Conservation (phyloP, 30 jellyfish, hydroid and myxozoan species). For the Rhopilema esculentum region DNA sequence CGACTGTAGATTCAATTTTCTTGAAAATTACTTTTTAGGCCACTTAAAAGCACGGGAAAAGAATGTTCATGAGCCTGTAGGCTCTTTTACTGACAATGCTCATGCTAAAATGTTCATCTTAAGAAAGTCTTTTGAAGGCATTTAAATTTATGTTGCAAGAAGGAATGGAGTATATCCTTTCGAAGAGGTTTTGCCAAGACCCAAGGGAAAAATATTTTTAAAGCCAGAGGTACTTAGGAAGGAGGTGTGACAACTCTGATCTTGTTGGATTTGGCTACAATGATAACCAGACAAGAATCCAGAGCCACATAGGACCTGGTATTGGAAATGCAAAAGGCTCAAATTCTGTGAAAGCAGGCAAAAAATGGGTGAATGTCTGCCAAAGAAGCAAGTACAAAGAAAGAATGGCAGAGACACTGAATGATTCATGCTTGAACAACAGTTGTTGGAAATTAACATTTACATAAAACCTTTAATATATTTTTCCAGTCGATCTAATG, state of each 20-base stretch:
- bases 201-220: not conserved
- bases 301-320: no score
- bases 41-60: slow-evolving; percentile 44
- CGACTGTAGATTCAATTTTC: slow-evolving; percentile 61
- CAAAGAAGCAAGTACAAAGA: no score
- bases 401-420: no score
- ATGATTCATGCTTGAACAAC: no score
- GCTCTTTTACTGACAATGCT: slow-evolving; percentile 8
- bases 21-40: slow-evolving; percentile 15
- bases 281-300: not conserved
- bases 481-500: no score
- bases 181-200: not conserved
- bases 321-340: no score
- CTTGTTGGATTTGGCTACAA: not conserved
- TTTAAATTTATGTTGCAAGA: not conserved
- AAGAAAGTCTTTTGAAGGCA: slow-evolving; percentile 5
- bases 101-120: not conserved
- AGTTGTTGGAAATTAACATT: no score
- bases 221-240: not conserved
- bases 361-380: no score
- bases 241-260: not conserved
- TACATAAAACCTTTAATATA: no score
- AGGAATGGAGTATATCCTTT: not conserved
- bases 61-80: slow-evolving; percentile 20
- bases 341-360: no score